phyloP scores from a whole-genome alignment of 2,797 vertebrate species.

The Trematomus bernacchii region DNA sequence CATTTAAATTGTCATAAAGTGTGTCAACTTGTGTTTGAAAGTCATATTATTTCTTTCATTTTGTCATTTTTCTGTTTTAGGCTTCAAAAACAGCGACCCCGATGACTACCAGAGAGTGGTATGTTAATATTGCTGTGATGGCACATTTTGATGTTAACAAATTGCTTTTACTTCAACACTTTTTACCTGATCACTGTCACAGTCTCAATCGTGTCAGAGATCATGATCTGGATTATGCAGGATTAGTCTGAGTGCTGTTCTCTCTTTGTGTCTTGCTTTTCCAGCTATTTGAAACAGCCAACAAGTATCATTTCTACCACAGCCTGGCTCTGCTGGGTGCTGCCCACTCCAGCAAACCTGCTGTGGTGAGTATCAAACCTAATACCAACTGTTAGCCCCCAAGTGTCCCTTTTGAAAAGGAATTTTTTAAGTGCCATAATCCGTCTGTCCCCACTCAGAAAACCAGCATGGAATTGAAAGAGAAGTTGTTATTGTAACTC shows the following conservation, averaged over 20 bases:
- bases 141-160: not conserved
- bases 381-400: not conserved
- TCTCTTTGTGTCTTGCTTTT: conserved; percentile 33
- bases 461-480: not conserved
- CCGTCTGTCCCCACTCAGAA: conserved; percentile 1
- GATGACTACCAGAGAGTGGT: conserved; percentile 90
- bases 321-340: conserved; percentile 92
- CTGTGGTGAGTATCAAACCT: conserved; percentile 85
- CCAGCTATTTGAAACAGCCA: conserved; percentile 91
- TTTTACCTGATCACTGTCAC: not conserved
- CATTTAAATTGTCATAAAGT: not conserved
- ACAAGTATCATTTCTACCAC: conserved; percentile 94
- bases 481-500: too few species aligned
- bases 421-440: conserved; percentile 2
- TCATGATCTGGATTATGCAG: not conserved
- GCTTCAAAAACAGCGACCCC: conserved; percentile 86
- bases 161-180: not conserved
- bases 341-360: conserved; percentile 88
- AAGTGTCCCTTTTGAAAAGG: conserved; percentile 24
- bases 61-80: conserved; percentile 64
- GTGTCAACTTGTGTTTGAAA: not conserved
- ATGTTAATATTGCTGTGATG: conserved; percentile 22
- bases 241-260: conserved; percentile 15
- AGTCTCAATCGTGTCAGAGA: not conserved
- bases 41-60: not conserved